A percentile compares a stretch with the other conserved stretches of the same genome.
Conservation (phyloP, 2,113 vertebrate species). For the Lepisosteus oculatus region DNA sequence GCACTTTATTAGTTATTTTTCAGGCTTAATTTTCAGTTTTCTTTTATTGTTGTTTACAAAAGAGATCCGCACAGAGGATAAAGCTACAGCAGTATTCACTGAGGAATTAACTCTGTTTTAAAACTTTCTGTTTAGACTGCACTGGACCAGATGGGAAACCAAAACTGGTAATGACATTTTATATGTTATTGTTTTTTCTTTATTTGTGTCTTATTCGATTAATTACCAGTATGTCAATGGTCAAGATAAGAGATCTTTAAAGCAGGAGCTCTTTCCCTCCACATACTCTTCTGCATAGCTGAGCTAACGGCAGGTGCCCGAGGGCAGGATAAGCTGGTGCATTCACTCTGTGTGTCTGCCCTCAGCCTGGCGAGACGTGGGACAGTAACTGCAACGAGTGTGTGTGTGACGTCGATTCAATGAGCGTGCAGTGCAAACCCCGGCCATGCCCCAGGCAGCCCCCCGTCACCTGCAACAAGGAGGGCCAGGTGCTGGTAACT, state of each 20-base stretch:
- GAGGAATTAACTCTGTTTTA: too few species aligned
- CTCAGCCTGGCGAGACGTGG: conserved; percentile 39
- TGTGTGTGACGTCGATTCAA: conserved; percentile 6
- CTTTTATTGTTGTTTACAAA: too few species aligned
- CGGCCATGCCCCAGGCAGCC: neutral
- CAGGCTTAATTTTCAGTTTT: too few species aligned
- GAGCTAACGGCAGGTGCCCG: too few species aligned
- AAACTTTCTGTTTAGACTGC: neutral
- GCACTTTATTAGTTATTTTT: neutral
- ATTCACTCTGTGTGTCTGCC: neutral
- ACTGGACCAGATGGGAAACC: neutral
- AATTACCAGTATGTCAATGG: neutral
- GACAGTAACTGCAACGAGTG: conserved; percentile 12
- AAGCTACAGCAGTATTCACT: too few species aligned
- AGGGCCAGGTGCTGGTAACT: conserved; percentile 13
- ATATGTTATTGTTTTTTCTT: neutral
- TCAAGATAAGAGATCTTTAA: neutral
- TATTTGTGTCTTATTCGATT: neutral
- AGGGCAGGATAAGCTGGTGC: neutral
- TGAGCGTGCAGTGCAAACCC: conserved; percentile 2
- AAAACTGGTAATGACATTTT: neutral
- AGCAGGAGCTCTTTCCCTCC: too few species aligned
- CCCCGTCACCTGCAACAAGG: conserved; percentile 8
- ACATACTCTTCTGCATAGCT: too few species aligned
- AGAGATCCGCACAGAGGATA: too few species aligned